phyloP scores from a whole-genome alignment of 2,888 invertebrate genomes.

The Dicranocentrus wangi region DNA sequence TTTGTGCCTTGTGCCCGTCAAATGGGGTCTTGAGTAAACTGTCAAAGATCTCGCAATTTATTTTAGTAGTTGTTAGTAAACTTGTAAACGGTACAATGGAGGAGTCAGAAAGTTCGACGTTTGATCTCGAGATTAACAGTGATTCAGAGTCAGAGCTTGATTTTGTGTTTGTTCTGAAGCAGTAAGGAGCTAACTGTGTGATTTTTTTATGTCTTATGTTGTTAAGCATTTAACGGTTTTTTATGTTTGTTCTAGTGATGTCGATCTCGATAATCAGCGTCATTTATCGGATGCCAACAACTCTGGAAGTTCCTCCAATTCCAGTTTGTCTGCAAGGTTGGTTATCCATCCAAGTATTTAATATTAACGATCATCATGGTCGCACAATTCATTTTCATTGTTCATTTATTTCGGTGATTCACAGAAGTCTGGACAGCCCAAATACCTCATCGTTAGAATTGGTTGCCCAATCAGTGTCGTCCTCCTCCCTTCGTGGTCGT shows the following conservation, averaged over 20 bases:
- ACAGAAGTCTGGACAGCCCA: slow-evolving; percentile 83
- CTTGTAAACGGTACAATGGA: too few species aligned
- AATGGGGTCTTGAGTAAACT: too few species aligned
- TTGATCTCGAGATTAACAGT: too few species aligned
- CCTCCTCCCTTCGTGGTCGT: slow-evolving; percentile 68
- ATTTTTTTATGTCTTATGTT: slow-evolving; percentile 52
- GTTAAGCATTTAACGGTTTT: too few species aligned
- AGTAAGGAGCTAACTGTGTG: slow-evolving; percentile 39
- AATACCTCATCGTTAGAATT: slow-evolving; percentile 82
- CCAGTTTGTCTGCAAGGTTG: slow-evolving; percentile 80
- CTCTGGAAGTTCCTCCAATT: slow-evolving; percentile 84
- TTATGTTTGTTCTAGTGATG: slow-evolving; percentile 78
- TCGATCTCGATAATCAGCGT: slow-evolving; percentile 80
- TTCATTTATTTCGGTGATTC: slow-evolving; percentile 63
- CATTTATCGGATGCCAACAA: slow-evolving; percentile 75
- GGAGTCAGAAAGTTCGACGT: too few species aligned
- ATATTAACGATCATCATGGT: slow-evolving; percentile 15
- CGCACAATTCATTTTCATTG: slow-evolving; percentile 12
- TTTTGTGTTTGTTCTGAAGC: slow-evolving; percentile 44
- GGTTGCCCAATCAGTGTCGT: slow-evolving; percentile 75
- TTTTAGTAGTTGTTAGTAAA: too few species aligned
- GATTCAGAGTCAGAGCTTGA: slow-evolving; percentile 43
- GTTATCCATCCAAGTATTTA: background rate
- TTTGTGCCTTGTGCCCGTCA: too few species aligned
- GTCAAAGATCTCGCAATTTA: too few species aligned